phyloP scores from a whole-genome alignment of 2,113 vertebrate species.

The Platysteira castanea region DNA sequence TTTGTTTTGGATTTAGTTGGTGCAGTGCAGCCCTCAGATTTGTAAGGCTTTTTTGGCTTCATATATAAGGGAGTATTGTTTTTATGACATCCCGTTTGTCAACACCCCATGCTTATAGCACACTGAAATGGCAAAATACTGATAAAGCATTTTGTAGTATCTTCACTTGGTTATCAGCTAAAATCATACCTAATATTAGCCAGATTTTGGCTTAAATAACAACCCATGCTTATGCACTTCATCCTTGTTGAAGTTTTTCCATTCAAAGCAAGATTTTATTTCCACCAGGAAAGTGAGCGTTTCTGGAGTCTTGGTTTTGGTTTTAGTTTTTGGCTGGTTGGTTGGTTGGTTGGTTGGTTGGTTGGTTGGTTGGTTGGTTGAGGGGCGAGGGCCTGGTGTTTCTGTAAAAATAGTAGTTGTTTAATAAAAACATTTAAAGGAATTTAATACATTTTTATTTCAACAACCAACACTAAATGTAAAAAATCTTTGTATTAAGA shows the following conservation, averaged over 20 bases:
- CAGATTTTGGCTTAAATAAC: not conserved
- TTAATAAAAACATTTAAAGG: not conserved
- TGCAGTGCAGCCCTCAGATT: not conserved
- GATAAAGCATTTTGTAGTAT: not conserved
- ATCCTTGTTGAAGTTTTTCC: not conserved
- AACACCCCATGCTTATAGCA: not conserved
- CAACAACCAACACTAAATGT: not conserved
- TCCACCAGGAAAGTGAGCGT: not conserved
- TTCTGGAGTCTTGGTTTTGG: not conserved
- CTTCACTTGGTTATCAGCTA: not conserved
- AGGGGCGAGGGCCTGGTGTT: rapidly evolving
- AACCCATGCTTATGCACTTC: not conserved
- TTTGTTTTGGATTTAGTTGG: not conserved
- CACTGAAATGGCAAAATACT: not conserved
- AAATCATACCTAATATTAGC: not conserved
- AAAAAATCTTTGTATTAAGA: not conserved
- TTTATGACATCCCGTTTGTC: not conserved
- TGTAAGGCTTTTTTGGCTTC: not conserved
- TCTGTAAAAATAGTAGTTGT: not conserved
- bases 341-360: not conserved
- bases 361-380: not conserved
- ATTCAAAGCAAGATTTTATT: not conserved
- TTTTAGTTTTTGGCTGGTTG: not conserved
- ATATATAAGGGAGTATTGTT: not conserved
- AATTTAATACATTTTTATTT: not conserved